phyloP scores from a whole-genome alignment of 1,140 invertebrate species.

The Drosophila asahinai region DNA sequence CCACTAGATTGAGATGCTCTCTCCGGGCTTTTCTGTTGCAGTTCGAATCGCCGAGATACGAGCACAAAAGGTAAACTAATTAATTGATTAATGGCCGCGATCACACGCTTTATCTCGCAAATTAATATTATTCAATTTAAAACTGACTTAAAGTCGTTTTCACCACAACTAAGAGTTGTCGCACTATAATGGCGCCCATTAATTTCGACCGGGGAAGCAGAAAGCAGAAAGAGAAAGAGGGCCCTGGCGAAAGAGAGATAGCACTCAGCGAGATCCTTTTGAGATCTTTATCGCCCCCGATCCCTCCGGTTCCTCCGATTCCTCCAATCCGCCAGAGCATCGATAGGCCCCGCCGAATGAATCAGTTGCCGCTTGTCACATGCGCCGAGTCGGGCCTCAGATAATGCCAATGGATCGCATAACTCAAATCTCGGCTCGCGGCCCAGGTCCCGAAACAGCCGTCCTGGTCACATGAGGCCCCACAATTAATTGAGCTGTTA shows the following conservation, averaged over 20 bases:
- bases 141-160: constrained; percentile 80
- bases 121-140: constrained; percentile 82
- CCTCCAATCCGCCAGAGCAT: constrained; percentile 27
- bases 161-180: constrained; percentile 84
- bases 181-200: constrained; percentile 73
- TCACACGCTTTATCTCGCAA: constrained; percentile 71
- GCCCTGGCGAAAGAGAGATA: constrained; percentile 31
- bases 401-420: constrained; percentile 80
- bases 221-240: constrained; percentile 7
- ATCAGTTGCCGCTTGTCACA: constrained; percentile 76
- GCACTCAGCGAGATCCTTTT: constrained; percentile 81
- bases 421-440: constrained; percentile 64
- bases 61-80: constrained; percentile 75
- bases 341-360: constrained; percentile 50
- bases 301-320: not conserved
- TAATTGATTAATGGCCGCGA: constrained; percentile 78
- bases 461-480: constrained; percentile 63
- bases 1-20: constrained; percentile 52
- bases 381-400: constrained; percentile 57
- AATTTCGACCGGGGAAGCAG: constrained; percentile 37
- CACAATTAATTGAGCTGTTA: constrained; percentile 82
- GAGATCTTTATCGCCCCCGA: constrained; percentile 75
- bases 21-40: constrained; percentile 17
- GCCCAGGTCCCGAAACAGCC: constrained; percentile 6
- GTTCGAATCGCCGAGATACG: constrained; percentile 10